phyloP scores from a whole-genome alignment of 2,888 invertebrate genomes.

The Schizaphis graminum region DNA sequence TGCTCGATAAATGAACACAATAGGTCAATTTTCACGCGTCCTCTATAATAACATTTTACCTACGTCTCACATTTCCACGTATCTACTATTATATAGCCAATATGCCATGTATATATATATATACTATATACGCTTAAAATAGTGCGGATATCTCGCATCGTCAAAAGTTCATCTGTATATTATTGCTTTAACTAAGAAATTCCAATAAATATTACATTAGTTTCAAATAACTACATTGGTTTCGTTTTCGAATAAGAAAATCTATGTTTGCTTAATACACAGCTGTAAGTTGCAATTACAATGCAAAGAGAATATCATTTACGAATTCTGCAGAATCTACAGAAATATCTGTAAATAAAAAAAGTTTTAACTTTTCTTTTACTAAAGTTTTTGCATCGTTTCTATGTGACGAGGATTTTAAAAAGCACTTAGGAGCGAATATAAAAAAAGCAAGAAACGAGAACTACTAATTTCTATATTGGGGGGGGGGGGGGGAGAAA shows the following conservation, averaged over 20 bases:
- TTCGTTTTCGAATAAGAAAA: background rate
- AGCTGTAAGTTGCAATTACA: background rate
- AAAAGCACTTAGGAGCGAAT: background rate
- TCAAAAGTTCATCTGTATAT: background rate
- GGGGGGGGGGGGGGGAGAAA: background rate
- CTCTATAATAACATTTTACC: background rate
- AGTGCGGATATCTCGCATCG: background rate
- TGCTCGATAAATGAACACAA: background rate
- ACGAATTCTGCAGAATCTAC: background rate
- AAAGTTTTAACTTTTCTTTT: background rate
- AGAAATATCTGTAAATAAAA: background rate
- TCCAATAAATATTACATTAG: background rate
- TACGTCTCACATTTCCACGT: background rate
- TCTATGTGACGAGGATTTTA: background rate
- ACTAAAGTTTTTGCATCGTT: background rate
- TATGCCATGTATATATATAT: background rate
- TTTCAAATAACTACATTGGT: background rate
- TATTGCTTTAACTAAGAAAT: background rate
- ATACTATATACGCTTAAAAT: background rate
- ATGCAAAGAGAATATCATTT: background rate
- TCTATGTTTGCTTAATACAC: background rate
- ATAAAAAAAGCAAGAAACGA: background rate
- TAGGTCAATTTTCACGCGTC: background rate
- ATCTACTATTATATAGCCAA: background rate
- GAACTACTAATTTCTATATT: background rate